These are phyloP conservation scores for Lutjanus campechanus DNA, from an alignment of 2,797 vertebrate species.

Conservation along the genomic window DNA sequence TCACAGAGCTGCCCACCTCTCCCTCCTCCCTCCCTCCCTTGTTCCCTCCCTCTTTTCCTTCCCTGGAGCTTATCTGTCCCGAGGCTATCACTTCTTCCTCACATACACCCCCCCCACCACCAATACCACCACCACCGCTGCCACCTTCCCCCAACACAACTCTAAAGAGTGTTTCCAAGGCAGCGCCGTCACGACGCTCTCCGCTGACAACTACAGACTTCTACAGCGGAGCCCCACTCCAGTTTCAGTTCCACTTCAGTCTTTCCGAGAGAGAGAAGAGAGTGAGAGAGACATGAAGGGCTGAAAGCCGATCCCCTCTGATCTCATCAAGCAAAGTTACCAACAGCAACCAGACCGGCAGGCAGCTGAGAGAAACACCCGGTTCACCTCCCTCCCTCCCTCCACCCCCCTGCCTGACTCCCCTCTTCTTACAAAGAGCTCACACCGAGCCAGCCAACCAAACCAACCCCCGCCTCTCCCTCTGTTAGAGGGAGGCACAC, in stretches of 20 bases:
- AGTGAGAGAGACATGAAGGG: conserved; percentile 49
- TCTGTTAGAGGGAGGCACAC: conserved; percentile 27
- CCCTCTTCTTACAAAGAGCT: conserved; percentile 64
- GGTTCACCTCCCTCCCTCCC: conserved; percentile 63
- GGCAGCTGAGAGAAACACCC: conserved; percentile 76
- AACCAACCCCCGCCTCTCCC: conserved; percentile 19
- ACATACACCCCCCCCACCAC: neutral
- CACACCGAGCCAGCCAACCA: conserved; percentile 55
- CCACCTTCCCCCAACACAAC: conserved; percentile 55
- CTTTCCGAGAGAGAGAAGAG: conserved; percentile 41
- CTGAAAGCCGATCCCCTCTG: conserved; percentile 84
- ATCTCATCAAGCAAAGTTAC: conserved; percentile 85
- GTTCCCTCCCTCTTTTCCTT: conserved; percentile 67
- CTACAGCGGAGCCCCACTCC: conserved; percentile 36
- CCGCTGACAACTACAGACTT: conserved; percentile 53
- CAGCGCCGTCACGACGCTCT: conserved; percentile 53
- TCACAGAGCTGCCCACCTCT: conserved; percentile 62
- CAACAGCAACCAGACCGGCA: conserved; percentile 78
- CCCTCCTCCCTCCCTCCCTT: conserved; percentile 41
- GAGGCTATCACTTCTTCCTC: conserved; percentile 76
- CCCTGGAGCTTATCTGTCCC: conserved; percentile 82
- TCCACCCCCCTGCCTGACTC: conserved; percentile 24
- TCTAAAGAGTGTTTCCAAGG: conserved; percentile 69
- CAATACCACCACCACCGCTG: neutral
- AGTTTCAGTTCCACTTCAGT: conserved; percentile 72